Conservation (phyloP, 2,113 vertebrate species). For the Rhinolophus sinicus region DNA sequence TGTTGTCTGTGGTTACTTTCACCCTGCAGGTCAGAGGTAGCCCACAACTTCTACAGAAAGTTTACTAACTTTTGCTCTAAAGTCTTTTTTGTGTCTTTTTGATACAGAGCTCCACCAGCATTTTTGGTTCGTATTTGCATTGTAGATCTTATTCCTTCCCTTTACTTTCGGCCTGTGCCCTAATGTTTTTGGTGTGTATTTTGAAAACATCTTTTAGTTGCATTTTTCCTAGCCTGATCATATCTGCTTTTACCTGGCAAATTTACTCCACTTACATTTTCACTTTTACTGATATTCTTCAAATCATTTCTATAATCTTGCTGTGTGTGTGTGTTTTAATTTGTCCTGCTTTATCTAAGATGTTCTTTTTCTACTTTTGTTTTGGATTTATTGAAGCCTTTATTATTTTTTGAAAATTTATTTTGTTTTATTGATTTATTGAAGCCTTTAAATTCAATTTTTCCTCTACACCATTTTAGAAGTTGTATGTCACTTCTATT, state of each 20-base stretch:
- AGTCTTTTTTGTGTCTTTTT: neutral
- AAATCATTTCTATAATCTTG: neutral
- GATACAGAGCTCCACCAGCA: neutral
- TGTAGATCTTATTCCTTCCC: neutral
- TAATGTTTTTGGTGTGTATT: neutral
- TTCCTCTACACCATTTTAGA: neutral
- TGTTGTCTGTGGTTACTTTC: neutral
- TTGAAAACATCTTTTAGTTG: neutral
- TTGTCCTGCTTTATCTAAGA: neutral
- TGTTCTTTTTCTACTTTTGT: neutral
- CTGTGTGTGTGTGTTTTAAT: neutral
- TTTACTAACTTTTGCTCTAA: neutral
- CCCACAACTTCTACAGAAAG: neutral
- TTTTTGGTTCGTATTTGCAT: neutral
- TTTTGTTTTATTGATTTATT: neutral
- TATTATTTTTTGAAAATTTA: no score
- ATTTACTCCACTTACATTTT: neutral
- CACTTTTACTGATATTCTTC: neutral
- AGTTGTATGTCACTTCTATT: neutral
- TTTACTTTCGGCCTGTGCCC: neutral
- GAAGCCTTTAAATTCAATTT: neutral
- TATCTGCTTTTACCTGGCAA: neutral
- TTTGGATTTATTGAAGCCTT: neutral
- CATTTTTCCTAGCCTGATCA: neutral
- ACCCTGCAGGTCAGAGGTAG: neutral